Conservation (phyloP, 2,888 invertebrate species). For the Oeneis ivallda region DNA sequence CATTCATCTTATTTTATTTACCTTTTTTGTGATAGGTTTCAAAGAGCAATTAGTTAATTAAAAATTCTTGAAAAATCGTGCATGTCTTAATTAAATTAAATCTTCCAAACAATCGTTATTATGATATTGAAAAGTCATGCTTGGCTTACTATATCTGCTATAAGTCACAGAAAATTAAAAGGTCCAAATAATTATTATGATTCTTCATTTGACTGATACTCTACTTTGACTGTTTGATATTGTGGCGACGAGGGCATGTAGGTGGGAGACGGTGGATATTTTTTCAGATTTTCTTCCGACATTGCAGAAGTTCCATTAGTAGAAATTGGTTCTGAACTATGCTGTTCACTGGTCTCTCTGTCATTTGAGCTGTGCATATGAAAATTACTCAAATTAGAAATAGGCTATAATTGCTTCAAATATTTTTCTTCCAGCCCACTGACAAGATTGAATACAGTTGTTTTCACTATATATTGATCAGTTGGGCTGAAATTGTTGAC, state of each 20-base stretch:
- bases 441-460: constrained; percentile 10
- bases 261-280: neutral
- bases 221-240: neutral
- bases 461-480: constrained; percentile 5
- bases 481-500: neutral
- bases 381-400: neutral
- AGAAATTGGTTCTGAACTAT: neutral
- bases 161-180: no score
- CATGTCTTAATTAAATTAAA: no score
- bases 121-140: no score
- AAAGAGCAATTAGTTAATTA: no score
- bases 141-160: no score
- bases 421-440: constrained; percentile 9
- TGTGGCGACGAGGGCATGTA: neutral
- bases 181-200: neutral
- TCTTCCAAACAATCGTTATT: neutral
- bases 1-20: no score
- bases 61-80: no score
- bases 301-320: neutral
- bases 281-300: neutral
- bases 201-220: constrained; percentile 1
- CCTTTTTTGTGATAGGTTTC: no score
- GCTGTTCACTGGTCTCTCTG: neutral
- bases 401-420: neutral
- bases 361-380: neutral